These are phyloP conservation scores for Chunga burmeisteri DNA, from an alignment of 2,113 vertebrate species.

Conservation along the genomic window DNA sequence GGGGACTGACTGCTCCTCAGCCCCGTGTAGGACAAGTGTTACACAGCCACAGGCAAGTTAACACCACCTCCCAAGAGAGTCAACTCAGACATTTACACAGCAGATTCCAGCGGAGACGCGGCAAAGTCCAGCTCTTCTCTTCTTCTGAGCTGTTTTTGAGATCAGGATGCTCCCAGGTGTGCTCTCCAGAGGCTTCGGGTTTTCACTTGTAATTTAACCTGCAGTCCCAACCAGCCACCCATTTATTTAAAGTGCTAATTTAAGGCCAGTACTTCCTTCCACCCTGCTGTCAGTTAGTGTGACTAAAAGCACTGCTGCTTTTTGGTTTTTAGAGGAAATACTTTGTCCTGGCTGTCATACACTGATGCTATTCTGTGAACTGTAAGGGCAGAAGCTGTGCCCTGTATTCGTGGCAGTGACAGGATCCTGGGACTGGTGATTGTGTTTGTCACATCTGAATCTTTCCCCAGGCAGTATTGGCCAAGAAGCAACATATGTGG, in stretches of 20 bases:
- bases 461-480: not conserved
- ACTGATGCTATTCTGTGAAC: accelerated
- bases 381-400: not conserved
- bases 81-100: not conserved
- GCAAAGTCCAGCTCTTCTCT: not conserved
- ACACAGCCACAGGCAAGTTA: not conserved
- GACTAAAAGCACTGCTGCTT: not conserved
- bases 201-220: not conserved
- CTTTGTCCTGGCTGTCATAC: not conserved
- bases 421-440: not conserved
- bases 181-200: not conserved
- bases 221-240: not conserved
- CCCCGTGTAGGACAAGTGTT: not conserved
- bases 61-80: not conserved
- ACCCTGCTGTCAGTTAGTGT: not conserved
- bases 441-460: not conserved
- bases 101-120: not conserved
- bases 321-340: not conserved
- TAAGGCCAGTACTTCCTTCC: not conserved
- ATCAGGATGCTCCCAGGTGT: not conserved
- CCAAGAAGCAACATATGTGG: not conserved
- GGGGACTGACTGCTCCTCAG: not conserved
- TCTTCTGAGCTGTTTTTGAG: not conserved
- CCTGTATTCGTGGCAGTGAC: not conserved
- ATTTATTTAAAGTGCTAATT: not conserved